Base-by-base conservation (phyloP, 1,140 invertebrate genomes). In the Dinothrombium tinctorium region DNA sequence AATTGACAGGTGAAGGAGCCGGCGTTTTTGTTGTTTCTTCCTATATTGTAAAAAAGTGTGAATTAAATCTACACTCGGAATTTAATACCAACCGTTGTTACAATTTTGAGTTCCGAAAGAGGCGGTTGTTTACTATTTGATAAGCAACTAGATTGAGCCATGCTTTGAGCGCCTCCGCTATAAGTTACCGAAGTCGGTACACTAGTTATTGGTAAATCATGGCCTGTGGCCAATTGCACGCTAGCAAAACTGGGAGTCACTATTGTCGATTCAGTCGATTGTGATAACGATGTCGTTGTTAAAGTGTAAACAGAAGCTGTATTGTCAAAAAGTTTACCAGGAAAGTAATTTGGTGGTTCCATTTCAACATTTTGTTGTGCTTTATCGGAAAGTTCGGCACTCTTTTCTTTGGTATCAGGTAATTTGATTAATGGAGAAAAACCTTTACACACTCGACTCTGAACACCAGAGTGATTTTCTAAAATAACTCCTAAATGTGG, bases 381-480 rank as follows among this genome's bases (percentile, higher is more conserved):
- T n/a, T n/a, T n/a, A n/a, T n/a, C n/a, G n/a, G n/a, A n/a, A n/a
- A n/a, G n/a, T n/a, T n/a, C n/a, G n/a, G n/a, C n/a, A n/a, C n/a
- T n/a, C n/a, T n/a, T n/a, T n/a, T n/a, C n/a, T n/a, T n/a, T n/a
- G n/a, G n/a, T n/a, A n/a, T n/a, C n/a, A n/a, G n/a, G n/a, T n/a
- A n/a, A n/a, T n/a, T n/a, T n/a, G n/a, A n/a, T n/a, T n/a, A n/a
- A n/a, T n/a, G n/a, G n/a, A n/a, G n/a, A n/a, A n/a, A n/a, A n/a
- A 28, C 26, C 20, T 38, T 38, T 12, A n/a, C 24, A 12, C 5
- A 38, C 20, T 25, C 24, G 15, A 12, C 15, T 46, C 50, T 81
- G 80, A 1, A 95, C 81, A 6, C 87, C 84, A 2, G 84, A 81
- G 42, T 81, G 65, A 15, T 36, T 76, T 52, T 92, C 86, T 43